phyloP scores from a whole-genome alignment of 2,113 vertebrate species.

The Aviceda subcristata region DNA sequence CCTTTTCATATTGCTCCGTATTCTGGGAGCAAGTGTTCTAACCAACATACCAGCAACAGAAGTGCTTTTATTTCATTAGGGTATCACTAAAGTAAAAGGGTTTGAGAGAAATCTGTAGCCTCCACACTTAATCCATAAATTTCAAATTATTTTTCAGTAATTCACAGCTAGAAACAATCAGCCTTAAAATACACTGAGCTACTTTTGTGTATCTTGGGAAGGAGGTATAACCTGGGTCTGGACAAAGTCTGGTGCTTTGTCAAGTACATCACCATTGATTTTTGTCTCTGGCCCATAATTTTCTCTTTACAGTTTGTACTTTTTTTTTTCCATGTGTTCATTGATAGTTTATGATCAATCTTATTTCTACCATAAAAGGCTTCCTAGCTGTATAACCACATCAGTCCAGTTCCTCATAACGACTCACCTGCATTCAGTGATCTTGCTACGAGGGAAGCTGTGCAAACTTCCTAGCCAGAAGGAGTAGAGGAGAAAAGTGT shows the following conservation, averaged over 20 bases:
- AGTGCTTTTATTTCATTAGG: neutral
- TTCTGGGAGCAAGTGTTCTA: neutral
- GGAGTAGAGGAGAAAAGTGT: neutral
- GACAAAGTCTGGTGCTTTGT: constrained; percentile 19
- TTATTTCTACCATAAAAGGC: neutral
- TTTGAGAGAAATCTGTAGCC: neutral
- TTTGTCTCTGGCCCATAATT: constrained; percentile 29
- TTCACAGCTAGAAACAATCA: constrained; percentile 39
- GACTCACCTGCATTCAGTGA: neutral
- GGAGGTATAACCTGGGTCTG: constrained; percentile 1
- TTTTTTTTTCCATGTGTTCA: neutral
- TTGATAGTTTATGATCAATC: neutral
- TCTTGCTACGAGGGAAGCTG: neutral
- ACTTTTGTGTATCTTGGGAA: constrained; percentile 21
- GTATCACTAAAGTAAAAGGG: neutral
- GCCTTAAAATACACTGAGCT: neutral
- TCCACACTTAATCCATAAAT: neutral
- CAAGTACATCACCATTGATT: constrained; percentile 14
- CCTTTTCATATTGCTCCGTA: neutral
- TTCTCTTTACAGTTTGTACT: neutral
- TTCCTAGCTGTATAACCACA: neutral
- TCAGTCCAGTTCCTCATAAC: neutral
- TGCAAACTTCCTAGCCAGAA: neutral
- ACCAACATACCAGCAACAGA: neutral
- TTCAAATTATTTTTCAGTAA: constrained; percentile 35